Evolutionary conservation across 2,888 invertebrate genomes (phyloP), one percentile per base, ranked within the genome.

Genomic region (Byasa hedistus): DNA sequence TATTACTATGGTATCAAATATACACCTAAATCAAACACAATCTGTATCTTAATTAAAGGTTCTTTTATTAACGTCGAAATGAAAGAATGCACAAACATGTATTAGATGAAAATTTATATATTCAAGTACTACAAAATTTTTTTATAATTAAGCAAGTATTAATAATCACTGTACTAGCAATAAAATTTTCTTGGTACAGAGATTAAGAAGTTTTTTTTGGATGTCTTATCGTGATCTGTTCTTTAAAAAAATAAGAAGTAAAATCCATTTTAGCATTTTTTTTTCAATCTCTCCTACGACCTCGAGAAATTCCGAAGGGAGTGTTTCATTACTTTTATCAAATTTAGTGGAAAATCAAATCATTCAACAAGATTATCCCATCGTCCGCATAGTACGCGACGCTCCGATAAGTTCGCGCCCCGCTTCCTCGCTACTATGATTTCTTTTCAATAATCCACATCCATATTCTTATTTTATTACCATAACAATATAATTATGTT

Each of bases 311-410:
- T 82, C 81, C 78, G 79, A 76, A 73, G 79, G 79, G 85, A 83
- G 84, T 85, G 86, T 90, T 89, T 89, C 87, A 89, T 89, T 89
- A 89, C 89, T 87, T 86, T 86, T 85, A 89, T 89, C 85, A 85
- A 90, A 90, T 91, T 91, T 90, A 85, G 86, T 84, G 86, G 88
- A 90, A 90, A 89, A 90, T 90, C 89, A 89, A 90, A 89, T 91
- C 88, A 85, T 87, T 88, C 85, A 82, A 88, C 85, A 83, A 81
- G 86, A 88, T 91, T 90, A 90, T 87, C 87, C 84, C 82, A 73
- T 71, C 79, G 81, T 82, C 81, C 80, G 79, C 76, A 79, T 74
- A 68, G 68, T 68, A 65, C 63, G 69, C 66, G 60, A 65, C 65
- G 61, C 64, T 57, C 44, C 65, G 56, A 57, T 61, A 68, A 65